These are phyloP conservation scores for Cotesia typhae DNA, from an alignment of 1,140 invertebrate species.

Conservation along the genomic window DNA sequence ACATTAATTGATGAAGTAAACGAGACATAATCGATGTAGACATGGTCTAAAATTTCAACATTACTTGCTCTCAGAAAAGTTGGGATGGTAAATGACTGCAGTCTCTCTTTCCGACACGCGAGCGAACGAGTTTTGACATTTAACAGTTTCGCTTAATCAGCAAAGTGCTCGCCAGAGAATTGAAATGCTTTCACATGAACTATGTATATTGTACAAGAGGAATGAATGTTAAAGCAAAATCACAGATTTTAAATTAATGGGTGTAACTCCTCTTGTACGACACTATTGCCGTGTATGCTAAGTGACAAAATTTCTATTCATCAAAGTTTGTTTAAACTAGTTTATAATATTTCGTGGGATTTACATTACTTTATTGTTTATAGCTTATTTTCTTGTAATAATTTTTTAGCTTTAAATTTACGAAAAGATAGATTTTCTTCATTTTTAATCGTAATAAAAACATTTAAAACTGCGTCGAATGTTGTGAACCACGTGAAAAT, in stretches of 20 bases:
- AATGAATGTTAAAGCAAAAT: constrained; percentile 35
- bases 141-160: constrained; percentile 38
- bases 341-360: too few relatives aligned
- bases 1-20: not conserved
- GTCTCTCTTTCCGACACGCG: constrained; percentile 11
- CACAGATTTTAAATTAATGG: constrained; percentile 41
- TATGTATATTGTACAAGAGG: constrained; percentile 15
- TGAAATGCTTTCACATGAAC: constrained; percentile 14
- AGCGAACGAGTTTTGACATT: constrained; percentile 22
- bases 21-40: not conserved
- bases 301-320: not conserved
- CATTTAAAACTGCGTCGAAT: too few relatives aligned
- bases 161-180: constrained; percentile 36
- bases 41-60: not conserved
- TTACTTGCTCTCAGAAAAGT: constrained; percentile 1
- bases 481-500: too few relatives aligned
- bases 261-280: not conserved
- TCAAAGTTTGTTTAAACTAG: too few relatives aligned
- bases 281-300: not conserved
- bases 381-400: too few relatives aligned
- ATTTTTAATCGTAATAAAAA: too few relatives aligned
- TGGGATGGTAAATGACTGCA: not conserved
- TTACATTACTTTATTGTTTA: too few relatives aligned
- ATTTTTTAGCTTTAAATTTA: too few relatives aligned
- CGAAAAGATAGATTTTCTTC: too few relatives aligned